Percentiles rank a stretch among this genome's conserved stretches.
phyloP scores from a whole-genome alignment of 2,113 vertebrate species.

The Chamaetylas fuelleborni region DNA sequence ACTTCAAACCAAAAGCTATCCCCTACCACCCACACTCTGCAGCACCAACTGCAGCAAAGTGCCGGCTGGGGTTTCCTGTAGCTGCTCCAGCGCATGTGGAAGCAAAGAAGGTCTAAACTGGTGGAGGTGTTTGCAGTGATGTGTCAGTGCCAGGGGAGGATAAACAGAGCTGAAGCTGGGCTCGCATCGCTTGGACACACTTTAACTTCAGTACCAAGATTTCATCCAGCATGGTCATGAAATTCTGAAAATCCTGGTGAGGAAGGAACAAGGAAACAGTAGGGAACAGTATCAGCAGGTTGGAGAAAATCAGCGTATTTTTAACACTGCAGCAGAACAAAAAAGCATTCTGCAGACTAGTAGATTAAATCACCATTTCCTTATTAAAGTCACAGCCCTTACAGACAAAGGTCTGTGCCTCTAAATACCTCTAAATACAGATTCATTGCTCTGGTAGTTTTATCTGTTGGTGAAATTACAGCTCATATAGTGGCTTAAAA shows the following conservation, averaged over 20 bases:
- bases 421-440: background rate
- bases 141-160: background rate
- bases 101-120: conserved; percentile 26
- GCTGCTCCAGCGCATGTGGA: background rate
- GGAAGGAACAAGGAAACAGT: background rate
- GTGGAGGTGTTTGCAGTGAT: background rate
- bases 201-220: conserved; percentile 79
- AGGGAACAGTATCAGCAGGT: background rate
- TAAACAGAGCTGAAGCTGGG: conserved; percentile 76
- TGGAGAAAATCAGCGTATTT: background rate
- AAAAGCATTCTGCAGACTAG: background rate
- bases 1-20: conserved; percentile 15
- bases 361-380: background rate
- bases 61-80: too few relatives aligned
- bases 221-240: conserved; percentile 79
- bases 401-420: background rate
- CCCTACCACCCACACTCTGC: background rate
- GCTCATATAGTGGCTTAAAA: background rate
- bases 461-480: background rate
- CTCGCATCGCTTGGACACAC: conserved; percentile 78
- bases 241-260: conserved; percentile 82
- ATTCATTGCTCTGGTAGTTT: background rate
- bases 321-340: background rate
- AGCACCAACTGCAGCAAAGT: background rate
- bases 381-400: background rate